Base-by-base conservation (phyloP, 2,113 vertebrate species). In the Crypturellus undulatus region DNA sequence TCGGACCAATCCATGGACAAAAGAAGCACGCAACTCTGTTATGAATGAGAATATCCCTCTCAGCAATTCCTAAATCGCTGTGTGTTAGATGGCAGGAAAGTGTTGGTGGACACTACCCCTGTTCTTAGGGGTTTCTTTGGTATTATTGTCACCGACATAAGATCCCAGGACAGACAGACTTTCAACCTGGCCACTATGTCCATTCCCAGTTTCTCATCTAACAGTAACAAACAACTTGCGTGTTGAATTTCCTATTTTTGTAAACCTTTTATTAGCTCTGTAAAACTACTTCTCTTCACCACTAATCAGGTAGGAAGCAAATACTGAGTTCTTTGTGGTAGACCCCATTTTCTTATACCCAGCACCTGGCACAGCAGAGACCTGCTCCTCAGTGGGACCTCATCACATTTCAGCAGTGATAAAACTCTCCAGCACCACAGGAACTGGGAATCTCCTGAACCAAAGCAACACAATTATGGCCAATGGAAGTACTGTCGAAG, bases 241-340 rank as follows among this genome's bases (percentile, higher is more conserved):
- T 34, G 20, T 20, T 15, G 43, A 47, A n/a, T 49, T 63, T 63
- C 34, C 34, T 38, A 34, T 47, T 51, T 38, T 71, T 20, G n/a
- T 11, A 71, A 38, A 32, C 45, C 13, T 12, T 2, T 68, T 59
- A 34, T 68, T 59, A 38, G 18, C 52, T 10, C 6, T 45, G 24
- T 47, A 43, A 89, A 87, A 59, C 75, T 21, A 64, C n/a, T 32
- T 12, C 76, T 30, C 5, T 20, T 68, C 20, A 40, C 12, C 63
- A 58, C 71, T 1, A 2, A 6, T 13, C n/a, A 36, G 18, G 26
- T 49, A 6, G 1, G 1, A 47, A 34, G 16, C 24, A 64, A 6
- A 19, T 2, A 0, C 1, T 30, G 8, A 28, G 10, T 34, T 82
- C 40, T 69, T 71, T 64, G 34, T 10, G 84, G 32, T 4, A 51